Base-by-base conservation (phyloP, 2,113 vertebrate species). In the Chloebia gouldiae region DNA sequence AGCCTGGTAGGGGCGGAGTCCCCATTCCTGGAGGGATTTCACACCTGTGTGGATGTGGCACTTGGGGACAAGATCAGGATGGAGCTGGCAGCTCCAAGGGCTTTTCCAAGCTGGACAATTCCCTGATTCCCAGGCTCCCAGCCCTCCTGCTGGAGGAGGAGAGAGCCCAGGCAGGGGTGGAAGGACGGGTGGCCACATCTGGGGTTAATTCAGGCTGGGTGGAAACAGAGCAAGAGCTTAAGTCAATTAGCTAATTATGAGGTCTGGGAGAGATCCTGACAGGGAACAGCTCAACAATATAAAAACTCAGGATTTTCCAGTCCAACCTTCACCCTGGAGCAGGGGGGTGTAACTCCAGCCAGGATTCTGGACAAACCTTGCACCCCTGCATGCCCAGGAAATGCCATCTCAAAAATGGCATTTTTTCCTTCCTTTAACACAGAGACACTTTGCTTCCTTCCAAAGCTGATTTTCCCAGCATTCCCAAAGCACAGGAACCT, bases 141-240 rank as follows among this genome's bases (percentile, higher is more conserved):
- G 11, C 4, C 45, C 16, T 21, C 6, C 28, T 39, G 56, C 3
- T 7, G 9, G 1, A 7, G 24, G 13, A 63, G 47, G 44, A 3
- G 0, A 7, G 5, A 24, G 31, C 24, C 12, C 1, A 10, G 35
- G 79, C 19, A 2, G 73, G 14, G 24, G 0, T 1, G 1, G 3
- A 15, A 60, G 72, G 78, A 68, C 0, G 0, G 47, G 35, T 4
- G 15, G 27, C 2, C 7, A 6, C 1, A 2, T 50, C 17, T 4
- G 9, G 72, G 65, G 33, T 20, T 61, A 56, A 8, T 5, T 11
- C 0, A 0, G 44, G 22, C 17, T 54, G 27, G 7, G 4, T 6
- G 24, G 54, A 54, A 75, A 22, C 5, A 22, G 20, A 50, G 59
- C 57, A 9, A 69, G 60, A 2, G 5, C 37, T 66, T 23, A 65